A percentile compares a stretch with the other conserved stretches of the same genome.
Conservation (phyloP, 2,113 vertebrate genomes). For the Odontophorus gujanensis region DNA sequence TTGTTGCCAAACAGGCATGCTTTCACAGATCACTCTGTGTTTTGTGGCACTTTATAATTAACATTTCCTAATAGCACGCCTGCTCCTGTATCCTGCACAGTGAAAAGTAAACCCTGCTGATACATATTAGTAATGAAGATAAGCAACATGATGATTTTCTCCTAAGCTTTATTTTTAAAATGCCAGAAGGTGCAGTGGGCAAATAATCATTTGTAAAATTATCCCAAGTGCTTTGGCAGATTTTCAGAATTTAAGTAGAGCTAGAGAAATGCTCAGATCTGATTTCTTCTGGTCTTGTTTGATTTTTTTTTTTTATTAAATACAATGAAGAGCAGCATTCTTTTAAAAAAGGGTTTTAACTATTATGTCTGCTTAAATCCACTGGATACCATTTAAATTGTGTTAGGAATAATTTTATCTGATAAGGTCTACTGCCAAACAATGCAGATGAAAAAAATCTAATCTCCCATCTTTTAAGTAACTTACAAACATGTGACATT, state of each 20-base stretch:
- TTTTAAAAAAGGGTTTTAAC: background rate
- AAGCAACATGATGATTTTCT: background rate
- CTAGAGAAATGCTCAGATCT: background rate
- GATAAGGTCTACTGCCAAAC: background rate
- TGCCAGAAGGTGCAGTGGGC: background rate
- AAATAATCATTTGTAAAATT: background rate
- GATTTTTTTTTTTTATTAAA: conserved; percentile 17
- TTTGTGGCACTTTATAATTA: conserved; percentile 65
- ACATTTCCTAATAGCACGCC: conserved; percentile 10
- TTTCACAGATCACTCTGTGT: conserved; percentile 50
- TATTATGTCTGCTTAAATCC: background rate
- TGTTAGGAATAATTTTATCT: background rate
- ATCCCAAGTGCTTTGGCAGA: background rate
- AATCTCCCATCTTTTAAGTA: background rate
- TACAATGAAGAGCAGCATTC: background rate
- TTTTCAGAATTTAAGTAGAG: background rate
- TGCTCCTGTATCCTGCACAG: background rate
- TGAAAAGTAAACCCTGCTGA: background rate
- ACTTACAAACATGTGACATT: background rate
- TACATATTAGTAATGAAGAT: background rate
- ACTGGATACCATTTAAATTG: background rate
- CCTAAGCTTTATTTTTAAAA: background rate
- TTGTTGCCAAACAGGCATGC: conserved; percentile 79
- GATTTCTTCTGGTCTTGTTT: background rate
- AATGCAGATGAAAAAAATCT: background rate